phyloP scores from a whole-genome alignment of 35 echinoderm and acorn worm species.

The Amphiura filiformis region DNA sequence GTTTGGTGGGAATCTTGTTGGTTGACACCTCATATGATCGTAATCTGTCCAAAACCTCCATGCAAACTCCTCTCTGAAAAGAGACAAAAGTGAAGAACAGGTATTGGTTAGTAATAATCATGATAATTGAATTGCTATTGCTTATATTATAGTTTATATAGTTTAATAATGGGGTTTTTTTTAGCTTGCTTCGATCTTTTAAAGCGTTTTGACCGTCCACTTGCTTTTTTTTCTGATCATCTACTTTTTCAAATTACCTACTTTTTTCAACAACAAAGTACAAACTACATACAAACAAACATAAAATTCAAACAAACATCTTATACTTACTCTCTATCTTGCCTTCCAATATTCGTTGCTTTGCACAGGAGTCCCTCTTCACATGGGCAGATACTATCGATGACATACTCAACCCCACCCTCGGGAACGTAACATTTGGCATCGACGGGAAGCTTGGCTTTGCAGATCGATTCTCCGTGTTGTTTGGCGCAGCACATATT shows the following conservation, averaged over 20 bases:
- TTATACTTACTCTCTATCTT: slow-evolving; percentile 23
- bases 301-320: too few species aligned
- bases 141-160: too few species aligned
- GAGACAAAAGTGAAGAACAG: slow-evolving; percentile 3
- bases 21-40: slow-evolving; percentile 78
- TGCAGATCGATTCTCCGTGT: slow-evolving; percentile 93
- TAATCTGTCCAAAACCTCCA: slow-evolving; percentile 61
- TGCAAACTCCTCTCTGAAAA: slow-evolving; percentile 56
- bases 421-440: slow-evolving; percentile 85
- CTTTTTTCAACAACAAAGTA: too few species aligned
- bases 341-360: slow-evolving; percentile 26
- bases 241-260: too few species aligned
- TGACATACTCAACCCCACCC: slow-evolving; percentile 81
- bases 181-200: too few species aligned
- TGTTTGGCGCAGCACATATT: slow-evolving; percentile 86
- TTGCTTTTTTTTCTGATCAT: too few species aligned
- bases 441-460: slow-evolving; percentile 52
- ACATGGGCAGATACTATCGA: slow-evolving; percentile 88
- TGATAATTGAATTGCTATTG: background rate
- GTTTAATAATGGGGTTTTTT: too few species aligned
- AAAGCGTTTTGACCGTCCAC: too few species aligned
- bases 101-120: background rate
- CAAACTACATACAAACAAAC: too few species aligned
- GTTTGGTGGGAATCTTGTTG: background rate
- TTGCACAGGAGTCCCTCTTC: slow-evolving; percentile 72